Evolutionary conservation across 2,113 vertebrate genomes (phyloP).

Genomic region (Phrynocephalus versicolor): DNA sequence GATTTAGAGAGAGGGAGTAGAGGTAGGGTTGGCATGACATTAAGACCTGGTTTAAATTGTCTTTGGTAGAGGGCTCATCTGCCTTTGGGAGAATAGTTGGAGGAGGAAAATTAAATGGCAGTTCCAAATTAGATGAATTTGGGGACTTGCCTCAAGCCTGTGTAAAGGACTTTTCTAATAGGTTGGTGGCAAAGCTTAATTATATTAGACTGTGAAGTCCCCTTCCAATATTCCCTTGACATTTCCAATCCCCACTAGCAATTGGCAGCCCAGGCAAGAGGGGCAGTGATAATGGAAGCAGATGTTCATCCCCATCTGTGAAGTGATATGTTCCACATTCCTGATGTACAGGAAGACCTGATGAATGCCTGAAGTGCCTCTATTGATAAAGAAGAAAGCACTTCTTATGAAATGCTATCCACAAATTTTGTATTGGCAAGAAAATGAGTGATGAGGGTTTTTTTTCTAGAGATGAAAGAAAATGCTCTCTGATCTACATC

Average conservation of each 20-base stretch:
- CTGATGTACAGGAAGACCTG: neutral
- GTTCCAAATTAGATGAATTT: no score
- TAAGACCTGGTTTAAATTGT: no score
- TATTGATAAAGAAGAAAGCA: neutral
- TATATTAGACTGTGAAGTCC: no score
- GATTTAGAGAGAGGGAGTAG: no score
- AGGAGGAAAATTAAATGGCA: no score
- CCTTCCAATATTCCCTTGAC: no score
- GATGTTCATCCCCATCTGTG: neutral
- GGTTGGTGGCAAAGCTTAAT: no score
- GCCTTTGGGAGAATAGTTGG: no score
- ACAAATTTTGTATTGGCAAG: neutral
- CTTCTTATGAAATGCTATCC: neutral
- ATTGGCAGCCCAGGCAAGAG: neutral
- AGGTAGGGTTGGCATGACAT: no score
- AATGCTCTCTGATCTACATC: neutral
- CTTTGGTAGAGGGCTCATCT: no score
- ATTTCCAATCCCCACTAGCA: neutral
- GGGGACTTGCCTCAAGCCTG: no score
- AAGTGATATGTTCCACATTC: neutral
- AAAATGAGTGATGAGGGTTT: neutral
- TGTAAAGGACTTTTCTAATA: neutral
- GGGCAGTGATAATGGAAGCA: neutral
- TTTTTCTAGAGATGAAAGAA: neutral
- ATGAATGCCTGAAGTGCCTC: neutral